These are phyloP conservation scores for Bombus terrestris DNA, from an alignment of 1,140 invertebrate species.

Conservation along the genomic window DNA sequence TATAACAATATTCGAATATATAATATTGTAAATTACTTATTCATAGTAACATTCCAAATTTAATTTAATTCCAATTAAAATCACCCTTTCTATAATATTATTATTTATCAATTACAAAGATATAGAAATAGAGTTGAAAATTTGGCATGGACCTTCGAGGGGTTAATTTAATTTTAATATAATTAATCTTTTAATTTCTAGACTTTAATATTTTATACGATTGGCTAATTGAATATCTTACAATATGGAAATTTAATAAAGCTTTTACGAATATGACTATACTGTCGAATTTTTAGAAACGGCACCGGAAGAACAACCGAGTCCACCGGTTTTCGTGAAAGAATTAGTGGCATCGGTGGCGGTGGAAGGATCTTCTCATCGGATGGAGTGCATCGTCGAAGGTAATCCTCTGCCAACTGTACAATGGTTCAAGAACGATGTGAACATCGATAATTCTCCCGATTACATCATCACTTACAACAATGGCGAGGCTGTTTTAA, in stretches of 20 bases:
- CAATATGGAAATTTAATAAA: neutral
- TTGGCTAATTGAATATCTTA: neutral
- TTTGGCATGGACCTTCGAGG: neutral
- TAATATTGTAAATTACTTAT: no score
- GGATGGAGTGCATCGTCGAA: constrained; percentile 88
- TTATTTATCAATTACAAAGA: no score
- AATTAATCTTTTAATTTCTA: neutral
- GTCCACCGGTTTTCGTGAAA: constrained; percentile 86
- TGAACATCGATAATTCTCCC: constrained; percentile 88
- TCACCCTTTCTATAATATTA: no score
- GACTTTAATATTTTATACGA: neutral
- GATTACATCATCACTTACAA: constrained; percentile 88
- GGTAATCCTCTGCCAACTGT: constrained; percentile 91
- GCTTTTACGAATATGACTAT: neutral
- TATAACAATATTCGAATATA: neutral
- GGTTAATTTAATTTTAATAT: neutral
- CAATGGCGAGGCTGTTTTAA: constrained; percentile 86
- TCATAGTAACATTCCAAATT: neutral
- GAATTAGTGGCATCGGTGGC: constrained; percentile 85
- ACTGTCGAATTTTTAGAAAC: constrained; percentile 82
- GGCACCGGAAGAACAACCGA: constrained; percentile 86
- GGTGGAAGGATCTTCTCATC: constrained; percentile 86
- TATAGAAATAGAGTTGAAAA: no score
- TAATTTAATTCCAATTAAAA: neutral
- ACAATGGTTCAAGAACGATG: constrained; percentile 90